These are phyloP conservation scores for Lomographa bimaculata DNA, from an alignment of 2,888 invertebrate genomes.

Conservation along the genomic window DNA sequence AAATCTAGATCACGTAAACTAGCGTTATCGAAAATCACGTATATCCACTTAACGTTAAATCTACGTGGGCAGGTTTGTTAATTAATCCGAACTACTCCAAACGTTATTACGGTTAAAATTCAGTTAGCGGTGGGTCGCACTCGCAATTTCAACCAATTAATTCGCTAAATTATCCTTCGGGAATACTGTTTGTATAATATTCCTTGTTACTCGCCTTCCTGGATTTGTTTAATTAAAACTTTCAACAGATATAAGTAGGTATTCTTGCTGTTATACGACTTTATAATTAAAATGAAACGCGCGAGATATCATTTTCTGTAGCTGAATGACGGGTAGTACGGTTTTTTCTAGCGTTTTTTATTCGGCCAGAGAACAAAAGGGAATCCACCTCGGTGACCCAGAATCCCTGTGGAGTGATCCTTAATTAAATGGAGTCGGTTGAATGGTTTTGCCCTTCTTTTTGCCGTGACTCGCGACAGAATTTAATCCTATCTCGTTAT, in stretches of 20 bases:
- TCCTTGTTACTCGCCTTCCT: not conserved
- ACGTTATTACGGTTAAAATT: conserved; percentile 18
- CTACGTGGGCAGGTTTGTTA: not conserved
- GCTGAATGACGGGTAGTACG: conserved; percentile 13
- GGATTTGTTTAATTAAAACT: not conserved
- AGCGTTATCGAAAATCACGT: too few relatives aligned
- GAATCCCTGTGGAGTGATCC: conserved; percentile 31
- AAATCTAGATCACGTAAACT: too few relatives aligned
- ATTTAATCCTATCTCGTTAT: conserved; percentile 26
- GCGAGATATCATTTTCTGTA: conserved; percentile 1
- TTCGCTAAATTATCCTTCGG: conserved; percentile 1
- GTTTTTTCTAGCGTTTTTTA: conserved; percentile 7
- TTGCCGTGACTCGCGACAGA: conserved; percentile 22
- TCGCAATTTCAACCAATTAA: conserved; percentile 15
- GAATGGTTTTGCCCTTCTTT: conserved; percentile 30
- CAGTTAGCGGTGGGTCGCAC: conserved; percentile 5
- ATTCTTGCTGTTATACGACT: too few relatives aligned
- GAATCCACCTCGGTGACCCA: conserved; percentile 27
- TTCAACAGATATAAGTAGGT: too few relatives aligned
- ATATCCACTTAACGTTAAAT: too few relatives aligned
- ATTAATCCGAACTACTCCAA: conserved; percentile 10
- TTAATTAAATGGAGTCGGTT: conserved; percentile 35
- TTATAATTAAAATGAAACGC: conserved; percentile 10
- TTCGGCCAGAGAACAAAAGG: conserved; percentile 23
- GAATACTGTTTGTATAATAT: conserved; percentile 1